Evolutionary conservation across 2,113 vertebrate species (phyloP).

Genomic region (Clinocottus analis): DNA sequence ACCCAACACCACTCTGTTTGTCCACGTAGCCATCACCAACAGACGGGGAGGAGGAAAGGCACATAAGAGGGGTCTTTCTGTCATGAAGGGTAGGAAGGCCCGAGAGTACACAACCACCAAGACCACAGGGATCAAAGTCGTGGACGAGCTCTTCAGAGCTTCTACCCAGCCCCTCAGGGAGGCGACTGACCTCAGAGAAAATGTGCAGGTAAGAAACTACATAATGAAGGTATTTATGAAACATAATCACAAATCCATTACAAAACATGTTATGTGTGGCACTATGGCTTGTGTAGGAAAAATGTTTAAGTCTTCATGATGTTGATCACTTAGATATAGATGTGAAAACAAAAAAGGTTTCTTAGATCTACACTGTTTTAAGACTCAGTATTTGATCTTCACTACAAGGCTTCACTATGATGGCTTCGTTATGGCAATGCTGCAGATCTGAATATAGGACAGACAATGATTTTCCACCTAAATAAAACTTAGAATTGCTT

Average conservation of each 20-base stretch:
- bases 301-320: neutral
- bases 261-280: neutral
- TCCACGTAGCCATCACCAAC: constrained; percentile 93
- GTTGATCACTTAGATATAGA: neutral
- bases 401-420: too few relatives aligned
- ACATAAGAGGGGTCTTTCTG: constrained; percentile 89
- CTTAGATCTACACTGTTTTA: too few relatives aligned
- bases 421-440: neutral
- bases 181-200: constrained; percentile 93
- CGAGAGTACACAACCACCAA: constrained; percentile 92
- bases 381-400: neutral
- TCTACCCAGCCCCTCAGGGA: constrained; percentile 91
- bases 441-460: neutral
- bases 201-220: constrained; percentile 87
- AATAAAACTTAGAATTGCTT: neutral
- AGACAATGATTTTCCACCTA: neutral
- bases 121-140: constrained; percentile 90
- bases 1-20: constrained; percentile 90
- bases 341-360: neutral
- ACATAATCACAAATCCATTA: neutral
- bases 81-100: constrained; percentile 88
- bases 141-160: constrained; percentile 92
- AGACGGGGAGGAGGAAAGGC: constrained; percentile 90
- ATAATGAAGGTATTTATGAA: neutral
- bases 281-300: neutral